A percentile compares a stretch with the other conserved stretches of the same genome.
Conservation (phyloP, 2,797 vertebrate genomes). For the Artibeus lituratus region DNA sequence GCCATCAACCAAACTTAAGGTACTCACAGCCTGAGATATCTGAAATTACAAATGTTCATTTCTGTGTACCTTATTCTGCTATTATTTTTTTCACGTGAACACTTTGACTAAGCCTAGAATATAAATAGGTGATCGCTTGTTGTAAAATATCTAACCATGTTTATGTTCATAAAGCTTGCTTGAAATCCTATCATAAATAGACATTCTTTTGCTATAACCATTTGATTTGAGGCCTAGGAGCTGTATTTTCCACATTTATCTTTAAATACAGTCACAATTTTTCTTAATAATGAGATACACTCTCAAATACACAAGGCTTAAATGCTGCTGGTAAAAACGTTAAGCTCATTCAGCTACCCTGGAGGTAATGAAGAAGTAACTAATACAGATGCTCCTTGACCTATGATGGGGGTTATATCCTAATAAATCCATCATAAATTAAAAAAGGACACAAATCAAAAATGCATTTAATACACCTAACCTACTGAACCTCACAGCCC, state of each 20-base stretch:
- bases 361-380: neutral
- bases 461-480: neutral
- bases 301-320: neutral
- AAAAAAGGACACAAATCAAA: neutral
- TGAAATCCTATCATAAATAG: neutral
- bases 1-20: neutral
- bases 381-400: neutral
- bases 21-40: neutral
- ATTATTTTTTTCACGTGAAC: neutral
- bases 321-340: neutral
- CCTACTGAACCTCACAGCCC: neutral
- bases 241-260: neutral
- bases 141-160: neutral
- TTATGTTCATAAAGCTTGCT: neutral
- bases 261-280: neutral
- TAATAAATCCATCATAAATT: neutral
- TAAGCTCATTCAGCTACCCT: neutral
- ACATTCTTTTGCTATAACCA: neutral
- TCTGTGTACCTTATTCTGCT: neutral
- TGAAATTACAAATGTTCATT: neutral
- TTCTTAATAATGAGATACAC: neutral
- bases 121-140: neutral
- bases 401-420: neutral
- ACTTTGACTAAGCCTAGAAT: neutral
- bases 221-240: neutral